These are phyloP conservation scores for Lagopus muta DNA, from an alignment of 2,113 vertebrate species.

Conservation along the genomic window DNA sequence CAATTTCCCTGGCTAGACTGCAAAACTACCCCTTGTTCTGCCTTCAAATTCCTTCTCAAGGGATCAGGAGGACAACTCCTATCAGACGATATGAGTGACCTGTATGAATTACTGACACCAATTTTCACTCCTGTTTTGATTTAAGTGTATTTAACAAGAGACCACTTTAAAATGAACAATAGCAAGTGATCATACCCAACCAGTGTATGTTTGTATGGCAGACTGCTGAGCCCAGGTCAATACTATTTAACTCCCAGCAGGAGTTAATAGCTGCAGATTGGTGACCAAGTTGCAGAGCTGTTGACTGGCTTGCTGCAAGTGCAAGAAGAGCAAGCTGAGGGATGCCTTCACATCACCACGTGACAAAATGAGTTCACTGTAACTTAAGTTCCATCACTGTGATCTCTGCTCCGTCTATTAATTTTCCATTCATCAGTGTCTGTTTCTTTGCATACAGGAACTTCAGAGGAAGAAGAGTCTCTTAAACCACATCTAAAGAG, in stretches of 20 bases:
- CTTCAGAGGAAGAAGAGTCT: not conserved
- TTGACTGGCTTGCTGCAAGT: not conserved
- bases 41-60: not conserved
- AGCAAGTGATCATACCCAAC: not conserved
- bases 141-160: not conserved
- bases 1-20: not conserved
- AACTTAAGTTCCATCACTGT: not conserved
- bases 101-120: not conserved
- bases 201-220: not conserved
- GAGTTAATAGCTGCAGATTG: not conserved
- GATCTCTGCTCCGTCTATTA: not conserved
- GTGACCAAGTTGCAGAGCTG: not conserved
- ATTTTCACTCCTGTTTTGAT: not conserved
- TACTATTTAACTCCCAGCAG: not conserved
- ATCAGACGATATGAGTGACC: not conserved
- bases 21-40: not conserved
- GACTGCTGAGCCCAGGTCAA: not conserved
- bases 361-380: not conserved
- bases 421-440: not conserved
- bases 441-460: not conserved
- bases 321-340: not conserved
- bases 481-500: not conserved
- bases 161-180: not conserved
- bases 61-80: fast-evolving
- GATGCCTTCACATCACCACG: not conserved